phyloP scores from a whole-genome alignment of 1,140 invertebrate species.

The Drosophila auraria region DNA sequence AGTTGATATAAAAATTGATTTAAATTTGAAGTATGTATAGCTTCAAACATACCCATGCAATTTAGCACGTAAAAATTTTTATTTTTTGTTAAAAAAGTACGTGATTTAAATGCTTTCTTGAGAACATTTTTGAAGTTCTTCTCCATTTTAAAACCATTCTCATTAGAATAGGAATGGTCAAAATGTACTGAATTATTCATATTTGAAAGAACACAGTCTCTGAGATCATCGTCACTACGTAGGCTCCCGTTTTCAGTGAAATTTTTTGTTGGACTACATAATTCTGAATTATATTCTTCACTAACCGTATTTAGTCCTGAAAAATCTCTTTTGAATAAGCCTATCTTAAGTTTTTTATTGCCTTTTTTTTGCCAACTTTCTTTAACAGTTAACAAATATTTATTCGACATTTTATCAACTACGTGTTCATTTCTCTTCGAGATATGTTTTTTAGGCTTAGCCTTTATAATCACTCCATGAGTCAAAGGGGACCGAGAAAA shows the following conservation, averaged over 20 bases:
- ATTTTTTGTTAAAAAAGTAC: background rate
- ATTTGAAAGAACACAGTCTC: background rate
- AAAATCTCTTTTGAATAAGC: too few species aligned
- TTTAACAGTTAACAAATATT: too few species aligned
- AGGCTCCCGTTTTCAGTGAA: too few species aligned
- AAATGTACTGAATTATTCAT: background rate
- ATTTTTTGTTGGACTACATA: background rate
- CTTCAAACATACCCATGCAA: background rate
- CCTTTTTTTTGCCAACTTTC: too few species aligned
- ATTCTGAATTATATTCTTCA: background rate
- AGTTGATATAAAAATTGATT: background rate
- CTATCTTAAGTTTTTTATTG: too few species aligned
- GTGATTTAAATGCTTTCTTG: background rate
- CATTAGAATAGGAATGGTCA: background rate
- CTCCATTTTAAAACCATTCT: background rate
- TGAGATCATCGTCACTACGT: too few species aligned
- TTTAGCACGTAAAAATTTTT: background rate
- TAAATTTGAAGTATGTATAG: background rate
- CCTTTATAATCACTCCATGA: too few species aligned
- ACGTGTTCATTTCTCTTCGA: too few species aligned
- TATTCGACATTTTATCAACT: too few species aligned
- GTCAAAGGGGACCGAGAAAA: too few species aligned
- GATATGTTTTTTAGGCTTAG: too few species aligned
- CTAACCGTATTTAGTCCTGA: too few species aligned
- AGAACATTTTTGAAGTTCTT: background rate